These are phyloP conservation scores for Dasyornis broadbenti DNA, from an alignment of 2,113 vertebrate species.

Conservation along the genomic window DNA sequence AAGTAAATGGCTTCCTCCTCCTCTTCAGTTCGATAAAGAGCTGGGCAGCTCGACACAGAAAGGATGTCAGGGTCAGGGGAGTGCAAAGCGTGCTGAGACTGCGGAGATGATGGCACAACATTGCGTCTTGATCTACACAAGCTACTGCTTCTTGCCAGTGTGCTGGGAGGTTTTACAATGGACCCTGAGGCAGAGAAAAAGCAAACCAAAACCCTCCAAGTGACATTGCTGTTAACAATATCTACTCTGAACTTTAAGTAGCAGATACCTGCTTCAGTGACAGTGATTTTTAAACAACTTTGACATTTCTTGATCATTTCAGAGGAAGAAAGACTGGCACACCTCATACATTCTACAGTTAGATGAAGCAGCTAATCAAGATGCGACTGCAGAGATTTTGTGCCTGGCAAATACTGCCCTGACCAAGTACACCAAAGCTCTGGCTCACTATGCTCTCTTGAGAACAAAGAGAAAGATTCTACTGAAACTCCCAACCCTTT, in stretches of 20 bases:
- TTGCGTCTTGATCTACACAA: slow-evolving; percentile 90
- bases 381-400: background rate
- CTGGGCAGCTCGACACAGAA: slow-evolving; percentile 88
- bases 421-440: background rate
- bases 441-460: background rate
- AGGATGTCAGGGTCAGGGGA: slow-evolving; percentile 94
- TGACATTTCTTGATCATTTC: background rate
- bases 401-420: background rate
- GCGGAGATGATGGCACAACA: slow-evolving; percentile 81
- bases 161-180: slow-evolving; percentile 73
- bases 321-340: background rate
- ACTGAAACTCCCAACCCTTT: background rate
- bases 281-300: background rate
- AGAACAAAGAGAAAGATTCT: background rate
- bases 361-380: background rate
- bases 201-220: slow-evolving; percentile 37
- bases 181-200: slow-evolving; percentile 70
- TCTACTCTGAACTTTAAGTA: background rate
- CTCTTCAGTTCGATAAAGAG: slow-evolving; percentile 86
- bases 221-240: slow-evolving; percentile 15
- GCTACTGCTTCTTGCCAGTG: slow-evolving; percentile 89
- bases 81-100: slow-evolving; percentile 80
- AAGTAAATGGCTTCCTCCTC: slow-evolving; percentile 93
- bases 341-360: background rate
- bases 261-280: background rate